Percentiles rank a stretch among this genome's conserved stretches.
These are phyloP conservation scores for Poecilia picta DNA, from an alignment of 2,797 vertebrate species.

Conservation along the genomic window DNA sequence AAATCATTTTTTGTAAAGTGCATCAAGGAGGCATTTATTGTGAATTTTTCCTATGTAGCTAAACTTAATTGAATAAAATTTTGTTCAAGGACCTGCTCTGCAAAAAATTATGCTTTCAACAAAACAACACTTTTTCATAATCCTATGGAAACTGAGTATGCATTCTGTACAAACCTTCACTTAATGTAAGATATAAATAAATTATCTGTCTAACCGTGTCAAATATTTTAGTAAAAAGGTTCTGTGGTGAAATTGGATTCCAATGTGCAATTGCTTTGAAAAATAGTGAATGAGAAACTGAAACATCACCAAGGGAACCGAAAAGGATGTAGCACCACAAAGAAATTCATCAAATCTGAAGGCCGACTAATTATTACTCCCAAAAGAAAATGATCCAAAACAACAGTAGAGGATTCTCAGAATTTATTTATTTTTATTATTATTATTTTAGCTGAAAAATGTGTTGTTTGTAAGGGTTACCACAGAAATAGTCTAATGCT, in stretches of 20 bases:
- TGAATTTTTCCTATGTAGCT: too few relatives aligned
- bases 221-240: neutral
- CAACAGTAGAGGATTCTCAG: neutral
- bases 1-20: too few relatives aligned
- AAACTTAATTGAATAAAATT: too few relatives aligned
- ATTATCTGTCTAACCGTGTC: neutral
- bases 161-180: neutral
- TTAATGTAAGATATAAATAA: neutral
- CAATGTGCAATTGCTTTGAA: slow-evolving; percentile 7
- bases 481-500: neutral
- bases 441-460: neutral
- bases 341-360: neutral
- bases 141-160: neutral
- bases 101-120: neutral
- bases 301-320: slow-evolving; percentile 31
- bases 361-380: neutral
- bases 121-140: neutral
- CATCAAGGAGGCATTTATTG: too few relatives aligned
- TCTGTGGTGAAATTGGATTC: slow-evolving; percentile 6
- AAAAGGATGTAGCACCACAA: neutral
- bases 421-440: neutral
- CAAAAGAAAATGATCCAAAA: neutral
- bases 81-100: neutral
- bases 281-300: slow-evolving; percentile 44
- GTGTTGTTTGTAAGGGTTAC: neutral